Evolutionary conservation across 2,888 invertebrate species (phyloP).

Genomic region (Hirtodrosophila cameraria): DNA sequence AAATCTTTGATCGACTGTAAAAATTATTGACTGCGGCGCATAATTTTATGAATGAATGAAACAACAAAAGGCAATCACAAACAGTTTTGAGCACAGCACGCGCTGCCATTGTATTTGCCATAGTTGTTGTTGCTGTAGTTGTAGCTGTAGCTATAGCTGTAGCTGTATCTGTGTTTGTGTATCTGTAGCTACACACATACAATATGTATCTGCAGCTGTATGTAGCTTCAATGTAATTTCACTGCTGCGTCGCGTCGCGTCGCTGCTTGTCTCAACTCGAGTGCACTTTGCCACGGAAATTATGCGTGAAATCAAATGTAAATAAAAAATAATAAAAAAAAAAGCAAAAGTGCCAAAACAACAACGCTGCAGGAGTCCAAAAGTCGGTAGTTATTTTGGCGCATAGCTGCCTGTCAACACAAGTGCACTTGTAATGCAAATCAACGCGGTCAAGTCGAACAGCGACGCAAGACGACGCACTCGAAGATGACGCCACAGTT

Average conservation of each 20-base stretch:
- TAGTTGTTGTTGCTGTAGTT: no score
- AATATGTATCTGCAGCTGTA: conserved; percentile 7
- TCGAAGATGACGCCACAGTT: conserved; percentile 58
- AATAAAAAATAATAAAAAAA: conserved; percentile 68
- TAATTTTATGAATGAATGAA: conserved; percentile 74
- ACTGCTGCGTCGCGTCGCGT: conserved; percentile 37
- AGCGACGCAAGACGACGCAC: conserved; percentile 44
- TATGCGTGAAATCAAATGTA: conserved; percentile 79
- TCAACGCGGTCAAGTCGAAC: conserved; percentile 75
- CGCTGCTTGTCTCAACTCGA: conserved; percentile 63
- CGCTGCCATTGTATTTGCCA: conserved; percentile 60
- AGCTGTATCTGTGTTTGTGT: conserved; percentile 15
- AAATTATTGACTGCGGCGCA: conserved; percentile 75
- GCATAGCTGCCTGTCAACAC: conserved; percentile 80
- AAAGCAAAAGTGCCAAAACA: conserved; percentile 78
- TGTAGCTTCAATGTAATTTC: conserved; percentile 58
- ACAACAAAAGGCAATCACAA: conserved; percentile 33
- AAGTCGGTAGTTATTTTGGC: conserved; percentile 81
- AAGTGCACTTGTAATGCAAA: conserved; percentile 82
- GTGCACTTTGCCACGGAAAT: conserved; percentile 76
- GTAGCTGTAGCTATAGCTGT: conserved; percentile 14
- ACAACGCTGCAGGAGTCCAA: conserved; percentile 17
- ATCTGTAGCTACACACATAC: conserved; percentile 1
- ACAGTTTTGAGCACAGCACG: conserved; percentile 60
- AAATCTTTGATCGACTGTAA: conserved; percentile 80